Evolutionary conservation across 2,797 vertebrate species (phyloP), one percentile per base, ranked within the genome.

Genomic region (Danio aesculapii): DNA sequence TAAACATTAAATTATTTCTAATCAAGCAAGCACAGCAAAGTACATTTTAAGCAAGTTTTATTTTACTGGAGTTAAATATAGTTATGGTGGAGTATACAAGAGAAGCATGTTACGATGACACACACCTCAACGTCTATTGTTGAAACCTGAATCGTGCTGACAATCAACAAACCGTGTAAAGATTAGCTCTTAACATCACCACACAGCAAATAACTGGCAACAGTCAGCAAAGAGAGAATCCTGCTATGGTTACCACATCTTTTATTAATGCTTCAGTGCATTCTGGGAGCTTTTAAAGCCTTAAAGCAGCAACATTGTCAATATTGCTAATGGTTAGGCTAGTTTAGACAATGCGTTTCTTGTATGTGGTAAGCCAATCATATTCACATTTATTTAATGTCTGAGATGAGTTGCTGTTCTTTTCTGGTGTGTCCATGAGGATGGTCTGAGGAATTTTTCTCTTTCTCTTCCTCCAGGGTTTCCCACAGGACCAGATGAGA

Each of bases 401-500:
- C 19, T 52, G 50, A 21, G 8, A 30, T 57, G 55, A 16, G 11
- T 21, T 53, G 3, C 0, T 0, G 19, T 14, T 19, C 7, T 49
- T n/a, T 57, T 19, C 39, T 71, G 39, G 2, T 62, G 47, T 10
- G 8, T 72, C 12, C 49, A 55, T 62, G 19, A 9, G 46, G 55
- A 43, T 41, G 17, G 74, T 69, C 74, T 81, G 4, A 69, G 2
- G 39, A 3, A 5, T 9, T 8, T 52, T 53, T 68, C 3, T 30
- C 10, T 62, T 30, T 30, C 9, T 14, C 8, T 16, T 71, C 72
- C 70, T 87, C 66, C 90, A 99, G 98, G 98, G 98, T 86, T 99
- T 98, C 93, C 98, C 98, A 84, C 98, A 99, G 91, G 98, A 99
- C 92, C 98, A 99, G 90, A 99, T 99, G 93, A 96, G 98, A 83